phyloP scores from a whole-genome alignment of 2,113 vertebrate species.

The Chelonoidis abingdonii region DNA sequence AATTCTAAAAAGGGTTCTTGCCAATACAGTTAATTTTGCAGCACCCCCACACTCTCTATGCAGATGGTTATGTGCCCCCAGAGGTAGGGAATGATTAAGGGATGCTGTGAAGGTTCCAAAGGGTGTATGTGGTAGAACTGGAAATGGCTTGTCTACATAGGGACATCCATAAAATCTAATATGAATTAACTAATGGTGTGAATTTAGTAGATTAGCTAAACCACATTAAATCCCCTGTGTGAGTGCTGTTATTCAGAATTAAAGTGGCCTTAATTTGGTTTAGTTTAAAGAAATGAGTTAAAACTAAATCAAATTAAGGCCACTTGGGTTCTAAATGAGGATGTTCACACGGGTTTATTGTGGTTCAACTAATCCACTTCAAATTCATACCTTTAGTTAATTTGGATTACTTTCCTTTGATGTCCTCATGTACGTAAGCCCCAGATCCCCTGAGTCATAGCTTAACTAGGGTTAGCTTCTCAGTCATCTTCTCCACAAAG shows the following conservation, averaged over 20 bases:
- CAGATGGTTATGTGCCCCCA: background rate
- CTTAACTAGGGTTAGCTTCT: background rate
- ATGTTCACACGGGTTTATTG: no score
- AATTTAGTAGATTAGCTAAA: no score
- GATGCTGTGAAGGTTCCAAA: background rate
- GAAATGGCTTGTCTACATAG: no score
- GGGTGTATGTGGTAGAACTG: background rate
- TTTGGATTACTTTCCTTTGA: background rate
- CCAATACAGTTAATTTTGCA: background rate
- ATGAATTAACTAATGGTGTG: no score
- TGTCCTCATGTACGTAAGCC: background rate
- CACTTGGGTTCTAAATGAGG: no score
- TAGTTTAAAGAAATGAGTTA: background rate
- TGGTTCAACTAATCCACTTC: background rate
- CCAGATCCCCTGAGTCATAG: background rate
- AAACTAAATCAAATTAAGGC: no score
- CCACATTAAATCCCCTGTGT: no score
- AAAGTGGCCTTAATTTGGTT: background rate
- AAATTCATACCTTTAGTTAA: background rate
- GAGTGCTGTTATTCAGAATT: no score
- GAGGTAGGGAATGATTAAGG: background rate
- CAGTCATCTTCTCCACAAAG: background rate
- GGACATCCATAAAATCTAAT: no score
- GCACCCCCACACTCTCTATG: fast-evolving
- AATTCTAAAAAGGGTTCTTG: background rate